Evolutionary conservation across 2,888 invertebrate species (phyloP), one percentile per base, ranked within the genome.

Genomic region (Agrenia bidenticulata): DNA sequence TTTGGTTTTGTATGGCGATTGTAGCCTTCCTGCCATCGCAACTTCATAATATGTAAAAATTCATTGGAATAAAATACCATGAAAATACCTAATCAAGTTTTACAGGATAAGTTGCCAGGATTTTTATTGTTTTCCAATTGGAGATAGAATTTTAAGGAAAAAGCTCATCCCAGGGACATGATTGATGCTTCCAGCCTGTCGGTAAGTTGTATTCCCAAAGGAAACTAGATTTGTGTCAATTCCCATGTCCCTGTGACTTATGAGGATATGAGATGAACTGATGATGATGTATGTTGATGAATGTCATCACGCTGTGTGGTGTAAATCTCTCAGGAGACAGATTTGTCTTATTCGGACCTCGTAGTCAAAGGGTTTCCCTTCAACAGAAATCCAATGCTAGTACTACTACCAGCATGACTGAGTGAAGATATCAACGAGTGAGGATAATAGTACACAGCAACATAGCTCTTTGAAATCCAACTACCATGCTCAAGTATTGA

Each of bases 231-330:
- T 51, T 51, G 15, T 51, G 51, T 51, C 51, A 23, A 51, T 24
- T 51, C 15, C 11, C 19, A 51, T 17, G 15, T 21, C 19, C 24
- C 24, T 15, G 5, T 51, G 51, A 51, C 51, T 51, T 51, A 7
- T 21, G 51, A 51, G 24, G n/a, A 2, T 21, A 19, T 21, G 24
- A 23, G 51, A 51, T 51, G 24, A 26, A 51, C 51, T 51, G 51
- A 51, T 51, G 51, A 51, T 51, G 51, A 51, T 51, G 51, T 51
- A 51, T 51, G 51, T 51, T 51, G 51, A 51, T 51, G 51, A 51
- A 51, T 45, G 45, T 45, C 45, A 45, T 45, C 45, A 45, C 51
- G 51, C 51, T 51, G 51, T 21, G 51, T 51, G 51, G 51, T 51
- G 51, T 45, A 5, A 51, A 19, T 17, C n/a, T 51, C 51, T 26